Base-by-base conservation (phyloP, 2,888 invertebrate species). In the Heliconius sara region DNA sequence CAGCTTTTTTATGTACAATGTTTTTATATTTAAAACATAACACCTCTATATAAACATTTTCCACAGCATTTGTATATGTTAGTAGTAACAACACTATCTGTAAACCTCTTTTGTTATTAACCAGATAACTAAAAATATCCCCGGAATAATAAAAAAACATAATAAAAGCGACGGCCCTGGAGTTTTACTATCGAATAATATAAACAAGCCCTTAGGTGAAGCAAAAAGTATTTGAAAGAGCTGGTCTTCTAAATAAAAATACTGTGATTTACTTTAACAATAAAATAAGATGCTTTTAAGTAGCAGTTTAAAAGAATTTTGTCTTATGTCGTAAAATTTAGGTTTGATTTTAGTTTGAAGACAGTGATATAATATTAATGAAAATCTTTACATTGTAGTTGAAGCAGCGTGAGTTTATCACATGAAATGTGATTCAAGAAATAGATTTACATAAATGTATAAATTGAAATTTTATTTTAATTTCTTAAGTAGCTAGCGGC, bases 131-230 rank as follows among this genome's bases (percentile, higher is more conserved):
- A 70, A 78, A 78, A 80, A 76, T 81, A 81, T 66, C 57, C 34
- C 52, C 68, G 63, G 25, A 70, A 80, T 76, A 81, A 80, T 81
- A 60, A 81, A 81, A 81, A 80, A 30, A 76, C 60, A 75, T 67
- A 72, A 60, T 80, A 81, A 80, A 79, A 76, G 66, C 76, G 65
- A 80, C 81, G 78, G 63, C 73, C 76, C 57, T 80, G 80, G 65
- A 80, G 81, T 80, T 81, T 81, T 81, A 81, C 70, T 78, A 78
- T 57, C 68, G 78, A 30, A 47, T 70, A 80, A 78, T 80, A 68
- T 81, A 80, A 81, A 71, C 81, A 78, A 13, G 34, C 74, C 78
- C 80, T 81, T 76, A 75, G 74, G 77, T 65, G n/a, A 68, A n/a
- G 5, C 1, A 27, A 60, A 13, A 70, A 5, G 12, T 47, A 52